Base-by-base conservation (phyloP, 2,113 vertebrate genomes). In the Alexandromys fortis region DNA sequence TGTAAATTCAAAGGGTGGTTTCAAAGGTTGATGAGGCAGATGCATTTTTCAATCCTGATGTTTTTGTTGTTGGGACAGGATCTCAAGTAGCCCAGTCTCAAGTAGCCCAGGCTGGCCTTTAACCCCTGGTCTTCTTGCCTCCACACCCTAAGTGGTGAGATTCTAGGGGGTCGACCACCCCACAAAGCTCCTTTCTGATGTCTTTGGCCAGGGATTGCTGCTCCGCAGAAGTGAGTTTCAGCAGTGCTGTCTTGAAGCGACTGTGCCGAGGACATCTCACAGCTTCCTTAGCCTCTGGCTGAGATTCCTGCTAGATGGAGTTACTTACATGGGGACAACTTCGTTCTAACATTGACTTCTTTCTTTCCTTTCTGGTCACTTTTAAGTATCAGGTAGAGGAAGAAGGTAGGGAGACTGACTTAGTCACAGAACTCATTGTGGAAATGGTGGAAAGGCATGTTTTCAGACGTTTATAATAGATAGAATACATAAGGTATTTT, bases 11-110 rank as follows among this genome's bases (percentile, higher is more conserved):
- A 58, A 13, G 58, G 8, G 22, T 1, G 61, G 63, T 35, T 55
- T 86, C 11, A 58, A 13, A 94, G 81, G 52, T 90, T 95, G n/a
- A n/a, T n/a, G 79, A 93, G 47, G 55, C 72, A 91, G n/a, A 45
- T 79, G 33, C 1, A 7, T 33, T 68, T 70, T 86, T 70, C 16
- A 24, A 24, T 72, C 67, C 47, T 87, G 45, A 26, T 14, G 35
- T 42, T 82, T 82, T 70, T n/a, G 19, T 16, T 72, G 65, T 70
- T 70, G 85, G 45, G 30, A 49, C 21, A 35, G 33, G 30, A 33
- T 70, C 45, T 70, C 47, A n/a, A 24, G 21, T 24, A n/a, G 17
- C 13, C 85, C 47, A 52, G 65, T 70, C 45, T 70, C 47, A n/a
- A 24, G 21, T 24, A n/a, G 17, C 13, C 85, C 47, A 52, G 65